Conservation (phyloP, 1,140 invertebrate genomes). For the Philotrypesis tridentata region DNA sequence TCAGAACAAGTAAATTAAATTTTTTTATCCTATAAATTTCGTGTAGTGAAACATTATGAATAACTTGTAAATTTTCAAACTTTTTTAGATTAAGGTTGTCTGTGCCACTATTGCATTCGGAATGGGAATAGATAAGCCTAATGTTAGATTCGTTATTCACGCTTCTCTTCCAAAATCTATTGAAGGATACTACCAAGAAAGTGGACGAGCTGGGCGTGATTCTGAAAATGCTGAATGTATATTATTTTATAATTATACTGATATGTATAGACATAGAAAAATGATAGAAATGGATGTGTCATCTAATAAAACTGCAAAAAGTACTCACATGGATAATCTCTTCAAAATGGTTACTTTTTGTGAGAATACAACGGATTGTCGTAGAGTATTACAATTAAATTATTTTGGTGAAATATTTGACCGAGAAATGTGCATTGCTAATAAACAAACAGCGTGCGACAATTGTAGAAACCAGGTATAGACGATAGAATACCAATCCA, state of each 20-base stretch:
- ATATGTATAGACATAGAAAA: slow-evolving; percentile 83
- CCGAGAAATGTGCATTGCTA: slow-evolving; percentile 76
- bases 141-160: slow-evolving; percentile 93
- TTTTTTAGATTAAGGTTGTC: slow-evolving; percentile 72
- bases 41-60: neutral
- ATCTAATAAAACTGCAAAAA: slow-evolving; percentile 75
- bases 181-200: slow-evolving; percentile 99
- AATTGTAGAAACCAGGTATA: slow-evolving; percentile 85
- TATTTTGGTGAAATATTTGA: slow-evolving; percentile 95
- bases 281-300: slow-evolving; percentile 79
- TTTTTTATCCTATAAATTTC: neutral
- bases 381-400: slow-evolving; percentile 85
- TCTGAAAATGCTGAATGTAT: slow-evolving; percentile 88
- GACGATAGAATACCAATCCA: neutral
- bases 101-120: slow-evolving; percentile 97
- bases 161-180: slow-evolving; percentile 96
- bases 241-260: slow-evolving; percentile 89
- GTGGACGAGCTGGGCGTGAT: slow-evolving; percentile 95
- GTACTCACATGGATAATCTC: slow-evolving; percentile 91
- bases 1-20: slow-evolving; percentile 78
- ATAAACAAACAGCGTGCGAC: slow-evolving; percentile 84
- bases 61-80: neutral
- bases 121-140: slow-evolving; percentile 98
- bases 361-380: slow-evolving; percentile 92
- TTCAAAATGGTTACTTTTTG: slow-evolving; percentile 91